phyloP scores from a whole-genome alignment of 2,797 vertebrate genomes.

The Enteromius radiatus region DNA sequence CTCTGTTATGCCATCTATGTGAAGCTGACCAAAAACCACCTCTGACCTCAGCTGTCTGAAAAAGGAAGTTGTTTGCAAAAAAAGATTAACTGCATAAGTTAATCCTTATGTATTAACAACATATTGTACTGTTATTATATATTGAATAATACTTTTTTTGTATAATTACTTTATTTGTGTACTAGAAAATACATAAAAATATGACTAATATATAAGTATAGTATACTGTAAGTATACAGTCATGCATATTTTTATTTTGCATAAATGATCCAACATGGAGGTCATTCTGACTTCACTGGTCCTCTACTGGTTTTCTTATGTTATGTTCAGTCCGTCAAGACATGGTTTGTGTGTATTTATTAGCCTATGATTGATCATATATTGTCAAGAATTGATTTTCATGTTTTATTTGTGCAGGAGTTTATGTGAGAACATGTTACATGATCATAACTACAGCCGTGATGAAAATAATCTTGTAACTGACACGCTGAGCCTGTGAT shows the following conservation, averaged over 20 bases:
- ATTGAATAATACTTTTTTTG: background rate
- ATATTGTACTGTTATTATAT: background rate
- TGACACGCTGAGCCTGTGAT: background rate
- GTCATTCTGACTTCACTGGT: background rate
- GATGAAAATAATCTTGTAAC: background rate
- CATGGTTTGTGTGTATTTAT: background rate
- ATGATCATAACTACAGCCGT: background rate
- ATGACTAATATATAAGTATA: background rate
- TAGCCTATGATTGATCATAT: background rate
- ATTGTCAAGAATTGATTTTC: background rate
- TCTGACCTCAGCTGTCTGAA: slow-evolving; percentile 17
- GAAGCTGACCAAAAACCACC: background rate
- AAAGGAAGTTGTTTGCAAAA: background rate
- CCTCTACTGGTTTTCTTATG: background rate
- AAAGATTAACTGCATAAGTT: no score
- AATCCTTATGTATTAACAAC: background rate
- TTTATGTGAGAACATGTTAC: background rate
- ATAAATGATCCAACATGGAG: background rate
- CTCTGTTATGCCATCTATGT: background rate
- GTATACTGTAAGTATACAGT: background rate
- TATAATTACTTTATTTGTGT: no score
- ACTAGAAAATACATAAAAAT: no score
- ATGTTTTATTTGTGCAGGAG: background rate
- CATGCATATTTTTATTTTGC: background rate
- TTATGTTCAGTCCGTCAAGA: background rate